A percentile compares a stretch with the other conserved stretches of the same genome.
phyloP scores from a whole-genome alignment of 2,797 vertebrate species.

The Sylvia borin region DNA sequence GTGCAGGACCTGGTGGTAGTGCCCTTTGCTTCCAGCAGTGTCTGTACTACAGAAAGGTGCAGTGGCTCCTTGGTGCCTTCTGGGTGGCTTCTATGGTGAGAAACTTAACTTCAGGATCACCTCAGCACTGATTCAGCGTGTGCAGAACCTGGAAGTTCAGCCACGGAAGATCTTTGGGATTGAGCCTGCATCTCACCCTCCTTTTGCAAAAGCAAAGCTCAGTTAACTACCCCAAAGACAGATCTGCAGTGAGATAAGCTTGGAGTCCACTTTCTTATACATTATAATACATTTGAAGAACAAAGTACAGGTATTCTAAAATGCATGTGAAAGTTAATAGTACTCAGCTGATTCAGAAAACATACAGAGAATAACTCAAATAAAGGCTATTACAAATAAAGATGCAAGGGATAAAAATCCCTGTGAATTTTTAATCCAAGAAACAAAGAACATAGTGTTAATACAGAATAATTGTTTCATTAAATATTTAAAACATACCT shows the following conservation, averaged over 20 bases:
- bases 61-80: neutral
- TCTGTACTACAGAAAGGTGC: neutral
- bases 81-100: neutral
- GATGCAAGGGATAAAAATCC: neutral
- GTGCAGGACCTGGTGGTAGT: neutral
- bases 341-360: neutral
- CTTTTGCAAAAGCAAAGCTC: neutral
- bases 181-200: rapidly evolving
- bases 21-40: neutral
- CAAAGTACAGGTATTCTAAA: neutral
- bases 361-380: neutral
- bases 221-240: neutral
- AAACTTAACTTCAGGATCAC: neutral
- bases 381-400: neutral
- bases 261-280: neutral
- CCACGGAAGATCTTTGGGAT: neutral
- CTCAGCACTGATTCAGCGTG: neutral
- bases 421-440: slow-evolving; percentile 34
- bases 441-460: slow-evolving; percentile 22
- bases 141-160: neutral
- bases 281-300: neutral
- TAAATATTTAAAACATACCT: slow-evolving; percentile 61
- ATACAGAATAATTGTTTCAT: slow-evolving; percentile 25
- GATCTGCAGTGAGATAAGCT: neutral
- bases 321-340: neutral